Base-by-base conservation (phyloP, 1,140 invertebrate species). In the Zophobas morio region DNA sequence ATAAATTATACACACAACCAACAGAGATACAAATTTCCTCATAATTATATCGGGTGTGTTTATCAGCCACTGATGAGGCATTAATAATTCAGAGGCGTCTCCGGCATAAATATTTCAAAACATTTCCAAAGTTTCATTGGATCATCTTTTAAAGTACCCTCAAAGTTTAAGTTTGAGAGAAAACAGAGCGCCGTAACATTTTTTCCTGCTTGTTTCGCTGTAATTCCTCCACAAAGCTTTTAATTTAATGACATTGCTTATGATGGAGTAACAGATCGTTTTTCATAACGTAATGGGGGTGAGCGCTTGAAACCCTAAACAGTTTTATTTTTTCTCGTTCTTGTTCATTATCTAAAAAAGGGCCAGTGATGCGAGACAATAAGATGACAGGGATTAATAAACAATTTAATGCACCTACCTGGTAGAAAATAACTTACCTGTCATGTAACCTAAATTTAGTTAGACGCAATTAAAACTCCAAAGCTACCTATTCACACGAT, bases 171-270 rank as follows among this genome's bases (percentile, higher is more conserved):
- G 20, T 20, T 20, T 20, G 20, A 20, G 20, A 20, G 20, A 20
- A 20, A 20, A 20, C 20, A 20, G 20, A 20, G 20, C 20, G 42
- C n/a, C 4, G 49, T 6, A 20, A 51, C 49, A 51, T 51, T 51
- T 36, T 66, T 70, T 70, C 49, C 42, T 6, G 76, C 70, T 73
- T 46, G 36, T 51, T 78, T 74, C 76, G 54, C 53, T 63, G 40
- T 78, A 78, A 78, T 78, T 72, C 76, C 66, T 53, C 74, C 70
- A 78, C 34, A 49, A 74, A 47, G 75, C 78, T 81, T 81, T 81
- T 81, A 81, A 81, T 81, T 81, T 81, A 81, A 81, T 81, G 78
- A 60, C 73, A 77, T 81, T 79, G 49, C 49, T 51, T 20, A 51
- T 51, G 49, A 20, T 20, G 49, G 49, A 51, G n/a, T 20, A 51